Base-by-base conservation (phyloP, 1,140 invertebrate species). In the Diorhabda carinulata region DNA sequence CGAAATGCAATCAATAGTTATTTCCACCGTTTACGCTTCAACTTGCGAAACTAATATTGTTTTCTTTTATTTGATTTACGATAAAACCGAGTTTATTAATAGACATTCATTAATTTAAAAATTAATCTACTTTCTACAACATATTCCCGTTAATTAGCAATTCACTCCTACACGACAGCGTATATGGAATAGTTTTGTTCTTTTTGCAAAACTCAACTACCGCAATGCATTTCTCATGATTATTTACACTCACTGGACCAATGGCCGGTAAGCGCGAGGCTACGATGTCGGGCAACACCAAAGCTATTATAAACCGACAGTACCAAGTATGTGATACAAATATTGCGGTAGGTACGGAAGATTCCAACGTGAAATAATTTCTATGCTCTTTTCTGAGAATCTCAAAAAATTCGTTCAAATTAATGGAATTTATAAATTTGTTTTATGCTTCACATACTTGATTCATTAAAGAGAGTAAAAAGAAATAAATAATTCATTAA, bases 131-230 rank as follows among this genome's bases (percentile, higher is more conserved):
- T 67, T 67, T 67, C 65, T 67, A 67, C 58, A 60, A 44, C 58
- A 67, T 67, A 67, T 67, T 67, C 65, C 65, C 65, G 65, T 67
- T 67, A 67, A 67, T 67, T 67, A 67, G 65, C 44, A 67, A 67
- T 67, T 67, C 57, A 67, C 65, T 67, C 65, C 65, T 67, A 67
- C 65, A 67, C 65, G 47, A 52, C 6, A 60, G 58, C 65, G 47
- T 47, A 60, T 59, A 59, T 25, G 57, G 42, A 41, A 25, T 56
- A 56, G 43, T 67, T 67, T 67, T 67, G 57, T 45, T 67, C 43
- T 67, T 57, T 67, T 67, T 67, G 41, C n/a, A 25, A 3, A 45
- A 45, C 52, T 52, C 57, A 60, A 67, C 65, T 67, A 67, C 65
- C 65, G 65, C 65, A 60, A 67, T 67, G 8, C 65, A 67, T 67